A percentile compares a stretch with the other conserved stretches of the same genome.
Evolutionary conservation across 2,888 invertebrate species (phyloP).

Genomic region (Lottia scabra): DNA sequence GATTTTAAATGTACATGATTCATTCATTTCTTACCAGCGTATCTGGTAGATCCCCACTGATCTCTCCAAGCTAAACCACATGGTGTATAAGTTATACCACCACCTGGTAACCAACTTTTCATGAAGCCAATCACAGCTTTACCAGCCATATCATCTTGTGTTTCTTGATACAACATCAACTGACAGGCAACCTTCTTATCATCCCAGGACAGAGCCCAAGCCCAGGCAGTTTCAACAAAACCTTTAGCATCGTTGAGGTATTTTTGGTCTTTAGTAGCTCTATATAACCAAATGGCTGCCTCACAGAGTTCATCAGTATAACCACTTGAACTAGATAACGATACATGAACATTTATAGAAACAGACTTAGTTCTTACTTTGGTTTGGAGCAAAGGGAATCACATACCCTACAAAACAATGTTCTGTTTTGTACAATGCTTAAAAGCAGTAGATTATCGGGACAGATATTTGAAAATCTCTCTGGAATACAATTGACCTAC

Average conservation of each 20-base stretch:
- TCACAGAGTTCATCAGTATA: slow-evolving; percentile 54
- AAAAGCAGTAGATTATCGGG: no score
- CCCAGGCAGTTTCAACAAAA: slow-evolving; percentile 31
- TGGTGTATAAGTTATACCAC: slow-evolving; percentile 46
- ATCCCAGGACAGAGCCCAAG: slow-evolving; percentile 56
- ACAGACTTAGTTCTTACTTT: no score
- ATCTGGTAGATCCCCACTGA: slow-evolving; percentile 50
- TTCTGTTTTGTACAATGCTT: no score
- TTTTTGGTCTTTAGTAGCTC: slow-evolving; percentile 44
- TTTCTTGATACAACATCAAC: slow-evolving; percentile 46
- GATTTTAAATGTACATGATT: no score
- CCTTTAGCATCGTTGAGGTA: slow-evolving; percentile 49
- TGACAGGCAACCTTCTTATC: slow-evolving; percentile 44
- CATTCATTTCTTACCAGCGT: slow-evolving; percentile 36
- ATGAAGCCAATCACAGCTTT: slow-evolving; percentile 42
- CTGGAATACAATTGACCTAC: no score
- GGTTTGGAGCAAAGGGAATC: no score
- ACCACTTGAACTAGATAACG: slow-evolving; percentile 38
- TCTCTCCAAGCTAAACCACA: slow-evolving; percentile 58
- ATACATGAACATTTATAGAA: no score
- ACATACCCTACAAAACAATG: no score
- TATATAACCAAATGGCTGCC: slow-evolving; percentile 53
- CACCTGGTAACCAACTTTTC: slow-evolving; percentile 42
- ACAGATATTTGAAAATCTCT: no score
- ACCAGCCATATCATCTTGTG: slow-evolving; percentile 39